Evolutionary conservation across 2,888 invertebrate species (phyloP), one percentile per base, ranked within the genome.

Genomic region (Phasia obesa): DNA sequence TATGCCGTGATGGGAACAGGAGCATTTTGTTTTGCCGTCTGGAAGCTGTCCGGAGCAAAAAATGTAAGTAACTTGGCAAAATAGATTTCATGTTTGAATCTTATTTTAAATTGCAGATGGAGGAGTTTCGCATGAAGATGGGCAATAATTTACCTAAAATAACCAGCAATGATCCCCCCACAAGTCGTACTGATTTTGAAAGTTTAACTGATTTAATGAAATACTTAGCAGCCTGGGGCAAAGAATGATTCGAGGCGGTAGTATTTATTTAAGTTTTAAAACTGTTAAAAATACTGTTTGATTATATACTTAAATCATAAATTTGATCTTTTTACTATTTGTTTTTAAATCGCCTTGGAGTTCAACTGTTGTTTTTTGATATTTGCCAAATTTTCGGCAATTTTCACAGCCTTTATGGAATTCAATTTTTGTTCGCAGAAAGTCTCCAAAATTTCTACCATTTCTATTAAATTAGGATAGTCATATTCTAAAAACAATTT

Each of bases 1-100:
- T 97, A 96, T 91, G 97, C 98, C 0, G 92, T 97, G n/a, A 92
- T 95, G 42, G 98, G 98, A 0, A 96, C 97, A 73, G 94, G 96
- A 9, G 90, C 95, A 64, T 90, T 98, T 69, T 96, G 95, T 89
- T 97, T 95, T 91, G 94, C 95, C 13, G 93, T 97, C 79, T 98
- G 97, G 96, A 98, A 97, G 91, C 88, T 97, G 15, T 95, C 97
- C 49, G 98, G 97, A 73, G 97, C 97, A 25, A 93, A 94, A 87
- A 94, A 95, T 93, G 97, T 97, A 92, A 93, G 93, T 81, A 2
- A 4, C 0, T 17, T 80, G 17, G 44, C 1, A 17, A 9, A 31
- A 2, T 59, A 23, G 19, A n/a, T n/a, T n/a, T n/a, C n/a, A n/a
- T n/a, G n/a, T n/a, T n/a, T n/a, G n/a, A n/a, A n/a, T n/a, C n/a